Conservation (phyloP, 2,888 invertebrate species). For the Scrobipalpa costella region DNA sequence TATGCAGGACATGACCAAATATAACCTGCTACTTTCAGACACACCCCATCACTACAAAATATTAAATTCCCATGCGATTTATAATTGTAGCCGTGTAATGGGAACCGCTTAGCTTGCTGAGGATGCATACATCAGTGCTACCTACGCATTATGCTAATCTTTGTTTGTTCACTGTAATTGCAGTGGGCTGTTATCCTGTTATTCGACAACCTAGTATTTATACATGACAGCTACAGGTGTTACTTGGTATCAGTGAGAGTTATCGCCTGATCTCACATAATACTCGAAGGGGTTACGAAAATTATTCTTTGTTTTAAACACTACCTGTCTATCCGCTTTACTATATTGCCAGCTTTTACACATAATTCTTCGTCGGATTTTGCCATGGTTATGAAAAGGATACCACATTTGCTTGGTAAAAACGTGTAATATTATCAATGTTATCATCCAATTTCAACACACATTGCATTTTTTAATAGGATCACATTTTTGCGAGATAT, state of each 20-base stretch:
- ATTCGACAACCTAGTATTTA: conserved; percentile 24
- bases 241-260: conserved; percentile 19
- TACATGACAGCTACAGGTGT: conserved; percentile 39
- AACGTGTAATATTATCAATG: too few species aligned
- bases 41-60: not conserved
- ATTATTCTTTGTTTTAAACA: not conserved
- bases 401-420: too few species aligned
- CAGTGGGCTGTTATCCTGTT: conserved; percentile 22
- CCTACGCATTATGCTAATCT: conserved; percentile 47
- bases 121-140: conserved; percentile 44
- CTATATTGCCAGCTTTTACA: too few species aligned
- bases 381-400: too few species aligned
- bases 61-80: conserved; percentile 21
- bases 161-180: conserved; percentile 44
- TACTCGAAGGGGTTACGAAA: not conserved
- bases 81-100: conserved; percentile 20
- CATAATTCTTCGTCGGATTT: too few species aligned
- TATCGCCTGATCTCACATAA: conserved; percentile 24
- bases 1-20: too few species aligned
- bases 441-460: too few species aligned
- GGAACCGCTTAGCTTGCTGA: conserved; percentile 34
- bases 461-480: too few species aligned
- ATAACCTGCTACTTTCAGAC: not conserved
- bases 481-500: too few species aligned
- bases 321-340: too few species aligned